phyloP scores from a whole-genome alignment of 2,113 vertebrate species.

The Equus przewalskii region DNA sequence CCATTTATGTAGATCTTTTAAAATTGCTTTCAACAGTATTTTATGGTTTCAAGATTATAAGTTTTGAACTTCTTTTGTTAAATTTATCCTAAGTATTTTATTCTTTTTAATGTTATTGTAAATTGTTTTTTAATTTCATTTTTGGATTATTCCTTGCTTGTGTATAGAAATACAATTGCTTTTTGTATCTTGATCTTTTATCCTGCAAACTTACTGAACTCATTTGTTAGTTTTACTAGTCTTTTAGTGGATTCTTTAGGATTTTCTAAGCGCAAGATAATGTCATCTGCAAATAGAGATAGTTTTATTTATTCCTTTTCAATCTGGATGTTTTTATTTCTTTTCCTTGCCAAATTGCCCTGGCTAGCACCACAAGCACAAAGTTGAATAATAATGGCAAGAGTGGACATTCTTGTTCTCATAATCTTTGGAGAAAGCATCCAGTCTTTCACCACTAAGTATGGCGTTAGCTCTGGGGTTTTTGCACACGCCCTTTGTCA shows the following conservation, averaged over 20 bases:
- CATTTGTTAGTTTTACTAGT: background rate
- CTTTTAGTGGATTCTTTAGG: background rate
- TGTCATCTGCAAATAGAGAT: background rate
- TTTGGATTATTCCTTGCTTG: background rate
- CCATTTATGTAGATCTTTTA: background rate
- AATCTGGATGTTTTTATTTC: background rate
- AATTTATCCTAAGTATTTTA: background rate
- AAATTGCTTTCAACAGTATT: background rate
- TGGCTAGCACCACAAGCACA: background rate
- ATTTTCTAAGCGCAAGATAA: background rate
- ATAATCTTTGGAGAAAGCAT: background rate
- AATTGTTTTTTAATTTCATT: conserved; percentile 14
- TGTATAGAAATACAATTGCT: background rate
- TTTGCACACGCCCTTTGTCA: background rate
- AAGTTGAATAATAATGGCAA: background rate
- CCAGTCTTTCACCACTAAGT: background rate
- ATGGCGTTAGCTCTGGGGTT: background rate
- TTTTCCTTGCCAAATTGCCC: background rate
- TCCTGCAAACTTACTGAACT: background rate
- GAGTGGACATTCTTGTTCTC: background rate
- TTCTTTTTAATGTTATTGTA: background rate
- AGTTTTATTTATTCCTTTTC: background rate
- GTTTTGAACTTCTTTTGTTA: background rate
- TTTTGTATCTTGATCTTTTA: background rate
- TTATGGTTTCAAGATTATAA: background rate